Evolutionary conservation across 2,888 invertebrate species (phyloP).

Genomic region (Oasisia sp.): DNA sequence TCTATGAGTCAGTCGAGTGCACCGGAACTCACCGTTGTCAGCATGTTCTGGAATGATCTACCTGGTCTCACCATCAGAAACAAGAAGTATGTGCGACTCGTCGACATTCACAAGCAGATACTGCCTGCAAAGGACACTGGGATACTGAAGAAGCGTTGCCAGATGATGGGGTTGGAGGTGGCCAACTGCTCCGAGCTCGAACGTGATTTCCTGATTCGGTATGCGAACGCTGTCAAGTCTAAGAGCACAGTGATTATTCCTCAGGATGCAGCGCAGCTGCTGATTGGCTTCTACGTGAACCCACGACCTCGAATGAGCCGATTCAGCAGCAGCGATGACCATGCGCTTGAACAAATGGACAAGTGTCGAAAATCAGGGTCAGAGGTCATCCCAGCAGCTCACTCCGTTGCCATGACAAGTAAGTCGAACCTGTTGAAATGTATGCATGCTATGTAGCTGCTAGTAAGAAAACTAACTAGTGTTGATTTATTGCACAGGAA

Average conservation of each 20-base stretch:
- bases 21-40: constrained; percentile 54
- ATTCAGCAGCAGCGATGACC: neutral
- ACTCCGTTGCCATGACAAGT: neutral
- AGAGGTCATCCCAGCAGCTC: neutral
- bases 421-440: neutral
- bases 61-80: constrained; percentile 63
- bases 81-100: constrained; percentile 59
- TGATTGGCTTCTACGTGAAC: constrained; percentile 63
- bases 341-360: neutral
- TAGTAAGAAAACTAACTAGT: too few relatives aligned
- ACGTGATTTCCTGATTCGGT: constrained; percentile 64
- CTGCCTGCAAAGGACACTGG: constrained; percentile 65
- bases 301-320: constrained; percentile 47
- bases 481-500: too few relatives aligned
- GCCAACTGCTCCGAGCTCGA: constrained; percentile 64
- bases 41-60: constrained; percentile 65
- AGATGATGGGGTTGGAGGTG: constrained; percentile 59
- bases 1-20: neutral
- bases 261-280: constrained; percentile 57
- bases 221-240: constrained; percentile 63
- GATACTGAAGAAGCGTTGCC: constrained; percentile 63
- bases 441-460: neutral
- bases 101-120: constrained; percentile 65
- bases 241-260: constrained; percentile 62
- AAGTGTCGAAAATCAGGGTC: neutral